Evolutionary conservation across 2,888 invertebrate species (phyloP).

Genomic region (Scaptomyza tumidula): DNA sequence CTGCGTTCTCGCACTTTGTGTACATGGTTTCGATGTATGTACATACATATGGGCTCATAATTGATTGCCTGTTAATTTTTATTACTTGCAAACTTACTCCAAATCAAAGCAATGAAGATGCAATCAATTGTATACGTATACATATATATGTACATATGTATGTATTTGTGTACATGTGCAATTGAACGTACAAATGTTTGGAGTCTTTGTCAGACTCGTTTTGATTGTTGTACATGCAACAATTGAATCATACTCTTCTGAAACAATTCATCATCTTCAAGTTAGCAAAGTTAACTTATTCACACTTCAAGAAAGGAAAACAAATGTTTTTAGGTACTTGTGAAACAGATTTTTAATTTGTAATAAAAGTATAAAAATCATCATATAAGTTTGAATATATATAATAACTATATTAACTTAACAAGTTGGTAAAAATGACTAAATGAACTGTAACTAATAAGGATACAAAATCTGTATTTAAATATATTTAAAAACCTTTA

Average conservation of each 20-base stretch:
- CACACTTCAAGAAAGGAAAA: not conserved
- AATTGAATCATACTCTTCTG: not conserved
- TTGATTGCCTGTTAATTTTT: slow-evolving; percentile 18
- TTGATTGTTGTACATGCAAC: not conserved
- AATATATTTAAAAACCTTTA: too few relatives aligned
- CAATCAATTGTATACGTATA: not conserved
- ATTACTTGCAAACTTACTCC: slow-evolving; percentile 1
- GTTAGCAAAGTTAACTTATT: not conserved
- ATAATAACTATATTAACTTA: too few relatives aligned
- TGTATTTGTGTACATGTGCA: not conserved
- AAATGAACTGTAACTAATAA: too few relatives aligned
- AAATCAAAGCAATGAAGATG: slow-evolving; percentile 18
- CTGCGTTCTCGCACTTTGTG: not conserved
- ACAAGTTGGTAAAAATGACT: too few relatives aligned
- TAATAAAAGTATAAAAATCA: too few relatives aligned
- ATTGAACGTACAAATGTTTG: not conserved
- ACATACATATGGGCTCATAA: not conserved
- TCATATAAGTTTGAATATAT: too few relatives aligned
- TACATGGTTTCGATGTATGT: not conserved
- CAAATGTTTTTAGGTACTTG: not conserved
- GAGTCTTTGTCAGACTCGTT: not conserved
- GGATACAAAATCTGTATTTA: too few relatives aligned
- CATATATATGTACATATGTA: not conserved
- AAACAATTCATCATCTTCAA: not conserved
- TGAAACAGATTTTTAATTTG: not conserved